These are phyloP conservation scores for Zaprionus obscuricornis DNA, from an alignment of 2,888 invertebrate genomes.

Conservation along the genomic window DNA sequence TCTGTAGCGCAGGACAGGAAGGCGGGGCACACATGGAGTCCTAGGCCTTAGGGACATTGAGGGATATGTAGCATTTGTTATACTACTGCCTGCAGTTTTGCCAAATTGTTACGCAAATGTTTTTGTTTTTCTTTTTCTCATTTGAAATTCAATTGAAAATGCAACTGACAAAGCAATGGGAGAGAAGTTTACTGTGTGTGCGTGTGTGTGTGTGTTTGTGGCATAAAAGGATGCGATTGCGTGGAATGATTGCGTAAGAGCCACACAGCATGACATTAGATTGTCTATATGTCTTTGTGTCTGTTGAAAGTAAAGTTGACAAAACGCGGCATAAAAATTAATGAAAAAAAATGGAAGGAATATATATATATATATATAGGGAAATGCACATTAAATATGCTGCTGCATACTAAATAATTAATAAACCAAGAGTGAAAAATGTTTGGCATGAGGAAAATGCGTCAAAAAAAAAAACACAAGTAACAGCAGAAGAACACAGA, in stretches of 20 bases:
- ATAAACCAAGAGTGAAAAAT: conserved; percentile 24
- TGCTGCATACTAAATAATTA: conserved; percentile 61
- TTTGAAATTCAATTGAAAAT: conserved; percentile 54
- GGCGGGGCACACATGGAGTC: no score
- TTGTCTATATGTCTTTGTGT: background rate
- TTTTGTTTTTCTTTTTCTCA: no score
- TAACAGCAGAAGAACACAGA: background rate
- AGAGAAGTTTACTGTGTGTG: no score
- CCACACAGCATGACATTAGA: background rate
- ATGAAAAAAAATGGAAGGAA: conserved; percentile 7
- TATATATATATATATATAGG: background rate
- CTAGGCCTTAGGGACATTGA: no score
- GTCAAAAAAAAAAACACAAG: conserved; percentile 38
- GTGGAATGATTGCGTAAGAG: conserved; percentile 23
- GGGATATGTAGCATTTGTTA: no score
- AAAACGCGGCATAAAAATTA: background rate
- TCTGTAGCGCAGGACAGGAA: no score
- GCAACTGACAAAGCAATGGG: background rate
- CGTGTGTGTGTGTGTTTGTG: no score
- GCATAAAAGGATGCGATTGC: background rate
- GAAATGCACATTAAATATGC: conserved; percentile 48
- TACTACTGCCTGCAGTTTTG: conserved; percentile 47
- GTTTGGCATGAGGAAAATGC: conserved; percentile 42
- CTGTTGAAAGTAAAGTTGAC: background rate
- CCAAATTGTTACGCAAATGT: conserved; percentile 74